A percentile compares a stretch with the other conserved stretches of the same genome.
Evolutionary conservation across 2,888 invertebrate genomes (phyloP).

Genomic region (Mesochorus sp.): DNA sequence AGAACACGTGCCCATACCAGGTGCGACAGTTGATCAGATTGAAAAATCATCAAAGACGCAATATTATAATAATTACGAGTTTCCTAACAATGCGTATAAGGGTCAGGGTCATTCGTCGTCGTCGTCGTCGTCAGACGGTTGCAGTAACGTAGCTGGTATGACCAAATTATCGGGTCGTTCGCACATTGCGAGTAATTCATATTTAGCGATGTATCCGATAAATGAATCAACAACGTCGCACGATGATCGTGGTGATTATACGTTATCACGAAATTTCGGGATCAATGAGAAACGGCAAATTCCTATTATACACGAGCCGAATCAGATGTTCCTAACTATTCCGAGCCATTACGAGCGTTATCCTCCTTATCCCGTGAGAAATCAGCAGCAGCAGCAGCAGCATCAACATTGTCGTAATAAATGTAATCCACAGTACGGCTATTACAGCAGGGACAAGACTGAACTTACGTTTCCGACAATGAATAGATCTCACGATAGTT

Average conservation of each 20-base stretch:
- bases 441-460: constrained; percentile 71
- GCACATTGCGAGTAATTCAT: constrained; percentile 63
- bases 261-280: constrained; percentile 61
- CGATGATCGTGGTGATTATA: constrained; percentile 62
- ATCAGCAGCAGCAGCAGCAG: constrained; percentile 14
- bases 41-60: constrained; percentile 64
- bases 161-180: constrained; percentile 56
- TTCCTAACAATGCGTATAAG: constrained; percentile 64
- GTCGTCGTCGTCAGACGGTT: too few species aligned
- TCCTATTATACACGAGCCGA: constrained; percentile 73
- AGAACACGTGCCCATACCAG: constrained; percentile 73
- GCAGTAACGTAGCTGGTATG: too few species aligned
- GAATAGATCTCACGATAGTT: constrained; percentile 63
- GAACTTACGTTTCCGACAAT: constrained; percentile 70
- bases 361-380: constrained; percentile 68
- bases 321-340: constrained; percentile 72
- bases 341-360: constrained; percentile 72
- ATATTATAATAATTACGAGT: constrained; percentile 63
- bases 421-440: constrained; percentile 66
- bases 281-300: constrained; percentile 69
- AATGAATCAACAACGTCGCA: constrained; percentile 66
- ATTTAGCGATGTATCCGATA: constrained; percentile 68
- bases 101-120: constrained; percentile 28
- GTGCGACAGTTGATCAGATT: constrained; percentile 71
- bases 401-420: background rate